A percentile compares a stretch with the other conserved stretches of the same genome.
Conservation (phyloP, 2,888 invertebrate species). For the Eupithecia inturbata region DNA sequence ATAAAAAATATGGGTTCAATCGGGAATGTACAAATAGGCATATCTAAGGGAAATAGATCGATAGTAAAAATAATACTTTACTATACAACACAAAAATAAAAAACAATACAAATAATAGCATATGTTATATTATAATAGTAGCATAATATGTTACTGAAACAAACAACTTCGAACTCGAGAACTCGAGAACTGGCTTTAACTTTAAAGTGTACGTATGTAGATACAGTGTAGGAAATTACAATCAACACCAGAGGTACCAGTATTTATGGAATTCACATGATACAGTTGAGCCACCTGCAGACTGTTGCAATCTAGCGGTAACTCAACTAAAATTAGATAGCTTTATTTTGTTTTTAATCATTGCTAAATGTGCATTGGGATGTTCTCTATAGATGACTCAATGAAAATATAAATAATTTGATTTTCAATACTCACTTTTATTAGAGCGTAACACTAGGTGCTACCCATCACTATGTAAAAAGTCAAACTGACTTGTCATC, state of each 20-base stretch:
- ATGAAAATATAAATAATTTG: neutral
- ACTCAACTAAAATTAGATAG: neutral
- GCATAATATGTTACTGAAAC: neutral
- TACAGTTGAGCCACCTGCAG: neutral
- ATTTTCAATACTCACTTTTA: neutral
- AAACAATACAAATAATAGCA: neutral
- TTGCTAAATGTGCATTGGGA: too few species aligned
- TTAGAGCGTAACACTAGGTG: neutral
- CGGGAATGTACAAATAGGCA: neutral
- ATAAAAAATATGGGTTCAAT: conserved; percentile 21
- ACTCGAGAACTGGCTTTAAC: neutral
- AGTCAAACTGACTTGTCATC: neutral
- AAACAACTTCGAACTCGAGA: too few species aligned
- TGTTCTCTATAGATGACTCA: too few species aligned
- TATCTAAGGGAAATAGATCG: neutral
- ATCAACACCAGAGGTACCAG: neutral
- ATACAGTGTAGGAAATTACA: neutral
- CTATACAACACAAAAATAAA: too few species aligned
- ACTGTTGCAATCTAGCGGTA: neutral
- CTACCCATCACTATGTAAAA: neutral
- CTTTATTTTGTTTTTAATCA: too few species aligned
- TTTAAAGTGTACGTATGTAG: neutral
- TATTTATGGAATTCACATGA: neutral
- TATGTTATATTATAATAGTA: neutral
- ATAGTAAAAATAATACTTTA: neutral